Evolutionary conservation across 2,797 vertebrate genomes (phyloP).

Genomic region (Synanceia verrucosa): DNA sequence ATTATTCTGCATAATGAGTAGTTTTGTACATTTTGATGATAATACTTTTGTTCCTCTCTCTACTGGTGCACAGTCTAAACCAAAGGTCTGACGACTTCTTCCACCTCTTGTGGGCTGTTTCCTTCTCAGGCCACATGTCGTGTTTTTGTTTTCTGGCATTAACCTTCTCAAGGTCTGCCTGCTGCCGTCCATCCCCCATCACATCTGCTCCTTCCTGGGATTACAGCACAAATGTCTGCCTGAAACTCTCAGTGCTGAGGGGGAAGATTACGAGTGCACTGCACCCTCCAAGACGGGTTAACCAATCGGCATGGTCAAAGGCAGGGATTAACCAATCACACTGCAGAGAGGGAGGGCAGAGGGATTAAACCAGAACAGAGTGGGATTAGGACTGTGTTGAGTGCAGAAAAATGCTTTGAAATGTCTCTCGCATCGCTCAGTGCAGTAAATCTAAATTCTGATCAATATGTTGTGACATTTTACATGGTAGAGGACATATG

Average conservation of each 20-base stretch:
- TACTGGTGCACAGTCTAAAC: too few relatives aligned
- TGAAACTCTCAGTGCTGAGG: constrained; percentile 70
- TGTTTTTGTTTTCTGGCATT: constrained; percentile 38
- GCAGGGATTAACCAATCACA: constrained; percentile 81
- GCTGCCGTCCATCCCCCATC: constrained; percentile 71
- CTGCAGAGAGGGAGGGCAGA: constrained; percentile 63
- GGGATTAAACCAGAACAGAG: constrained; percentile 72
- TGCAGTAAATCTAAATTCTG: constrained; percentile 1
- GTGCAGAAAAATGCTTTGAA: constrained; percentile 69
- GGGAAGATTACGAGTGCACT: constrained; percentile 71
- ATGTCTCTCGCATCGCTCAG: constrained; percentile 43
- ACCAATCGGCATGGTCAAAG: constrained; percentile 68
- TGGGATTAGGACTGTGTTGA: constrained; percentile 75
- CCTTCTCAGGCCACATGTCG: neutral
- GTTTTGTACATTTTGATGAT: neutral
- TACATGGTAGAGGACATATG: neutral
- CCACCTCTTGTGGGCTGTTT: neutral
- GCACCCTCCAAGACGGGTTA: constrained; percentile 64
- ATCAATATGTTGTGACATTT: constrained; percentile 7
- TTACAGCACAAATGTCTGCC: constrained; percentile 79
- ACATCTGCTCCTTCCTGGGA: constrained; percentile 80
- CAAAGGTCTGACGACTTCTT: neutral
- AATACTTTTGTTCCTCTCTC: neutral
- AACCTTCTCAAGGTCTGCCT: constrained; percentile 78
- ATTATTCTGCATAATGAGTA: neutral